phyloP scores from a whole-genome alignment of 2,113 vertebrate species.

The Sorex araneus region DNA sequence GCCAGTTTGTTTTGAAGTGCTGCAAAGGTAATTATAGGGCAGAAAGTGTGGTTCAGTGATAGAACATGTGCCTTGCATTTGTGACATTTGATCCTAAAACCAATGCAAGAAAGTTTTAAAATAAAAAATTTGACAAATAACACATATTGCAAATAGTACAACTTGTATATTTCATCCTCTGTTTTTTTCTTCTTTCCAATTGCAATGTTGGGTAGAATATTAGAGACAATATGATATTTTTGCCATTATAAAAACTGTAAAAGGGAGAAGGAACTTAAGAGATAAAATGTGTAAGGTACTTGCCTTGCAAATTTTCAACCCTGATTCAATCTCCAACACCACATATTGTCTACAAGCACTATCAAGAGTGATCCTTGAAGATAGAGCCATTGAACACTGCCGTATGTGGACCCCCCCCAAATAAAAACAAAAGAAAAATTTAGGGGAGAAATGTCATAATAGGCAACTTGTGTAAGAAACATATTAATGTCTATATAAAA shows the following conservation, averaged over 20 bases:
- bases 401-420: not conserved
- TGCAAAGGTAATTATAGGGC: not conserved
- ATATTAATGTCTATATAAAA: not conserved
- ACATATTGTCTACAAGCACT: no score
- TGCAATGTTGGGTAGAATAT: slow-evolving; percentile 39
- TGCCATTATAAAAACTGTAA: not conserved
- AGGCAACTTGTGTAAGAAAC: slow-evolving; percentile 15
- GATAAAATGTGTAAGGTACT: no score
- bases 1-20: not conserved
- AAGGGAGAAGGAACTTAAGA: not conserved
- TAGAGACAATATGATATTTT: not conserved
- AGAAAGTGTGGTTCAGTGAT: no score
- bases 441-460: slow-evolving; percentile 12
- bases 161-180: slow-evolving; percentile 21
- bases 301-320: no score
- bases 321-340: no score
- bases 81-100: no score
- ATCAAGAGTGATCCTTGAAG: no score
- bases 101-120: not conserved
- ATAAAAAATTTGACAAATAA: slow-evolving; percentile 47
- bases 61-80: no score
- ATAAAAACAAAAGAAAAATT: not conserved
- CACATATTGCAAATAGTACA: slow-evolving; percentile 14
- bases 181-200: slow-evolving; percentile 25
- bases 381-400: not conserved